Percentiles rank a stretch among this genome's conserved stretches.
Conservation (phyloP, 1,140 invertebrate species). For the Vanessa tameamea region DNA sequence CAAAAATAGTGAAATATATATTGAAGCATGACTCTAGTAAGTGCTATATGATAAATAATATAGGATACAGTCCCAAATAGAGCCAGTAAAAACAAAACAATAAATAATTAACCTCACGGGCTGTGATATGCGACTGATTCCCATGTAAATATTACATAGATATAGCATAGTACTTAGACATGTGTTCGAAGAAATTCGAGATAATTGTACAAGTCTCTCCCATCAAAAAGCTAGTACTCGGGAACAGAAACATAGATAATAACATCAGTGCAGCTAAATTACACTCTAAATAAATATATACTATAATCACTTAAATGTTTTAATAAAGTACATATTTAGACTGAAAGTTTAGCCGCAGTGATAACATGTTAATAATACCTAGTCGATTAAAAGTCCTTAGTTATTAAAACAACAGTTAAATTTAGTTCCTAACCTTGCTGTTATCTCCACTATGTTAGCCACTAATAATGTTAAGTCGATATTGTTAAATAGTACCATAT, state of each 20-base stretch:
- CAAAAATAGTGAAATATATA: slow-evolving; percentile 6
- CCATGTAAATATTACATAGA: slow-evolving; percentile 54
- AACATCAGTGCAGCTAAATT: slow-evolving; percentile 20
- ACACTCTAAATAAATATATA: slow-evolving; percentile 8
- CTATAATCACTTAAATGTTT: neutral
- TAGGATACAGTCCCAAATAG: slow-evolving; percentile 49
- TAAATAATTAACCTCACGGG: slow-evolving; percentile 47
- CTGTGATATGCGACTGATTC: slow-evolving; percentile 68
- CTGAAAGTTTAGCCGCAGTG: slow-evolving; percentile 14
- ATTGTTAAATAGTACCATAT: slow-evolving; percentile 42
- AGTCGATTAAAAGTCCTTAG: slow-evolving; percentile 19
- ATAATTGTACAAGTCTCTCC: slow-evolving; percentile 11
- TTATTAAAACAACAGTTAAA: slow-evolving; percentile 8
- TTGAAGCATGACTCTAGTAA: slow-evolving; percentile 15
- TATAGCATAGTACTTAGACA: slow-evolving; percentile 48
- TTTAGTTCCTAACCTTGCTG: slow-evolving; percentile 27
- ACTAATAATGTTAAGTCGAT: slow-evolving; percentile 17
- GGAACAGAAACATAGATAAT: slow-evolving; percentile 4
- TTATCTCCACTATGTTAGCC: slow-evolving; percentile 33
- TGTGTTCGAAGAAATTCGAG: slow-evolving; percentile 27
- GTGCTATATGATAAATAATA: slow-evolving; percentile 30
- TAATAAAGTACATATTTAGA: slow-evolving; percentile 9
- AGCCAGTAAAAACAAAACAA: slow-evolving; percentile 40
- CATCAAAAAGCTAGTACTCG: slow-evolving; percentile 3
- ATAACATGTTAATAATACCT: slow-evolving; percentile 3